Conservation (phyloP, 2,797 vertebrate genomes). For the Aotus griseimembra region DNA sequence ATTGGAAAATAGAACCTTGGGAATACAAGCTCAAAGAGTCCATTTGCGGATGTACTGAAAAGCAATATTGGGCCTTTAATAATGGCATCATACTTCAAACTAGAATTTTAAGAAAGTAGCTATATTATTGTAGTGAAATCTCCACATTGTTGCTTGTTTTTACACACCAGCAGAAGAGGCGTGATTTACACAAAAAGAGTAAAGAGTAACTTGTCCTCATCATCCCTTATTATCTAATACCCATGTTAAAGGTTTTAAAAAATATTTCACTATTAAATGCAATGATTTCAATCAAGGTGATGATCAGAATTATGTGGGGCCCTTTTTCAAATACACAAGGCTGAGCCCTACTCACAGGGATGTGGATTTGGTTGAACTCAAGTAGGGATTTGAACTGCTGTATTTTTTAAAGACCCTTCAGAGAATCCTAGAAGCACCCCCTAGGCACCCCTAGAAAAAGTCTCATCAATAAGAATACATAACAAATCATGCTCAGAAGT, state of each 20-base stretch:
- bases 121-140: not conserved
- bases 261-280: not conserved
- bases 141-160: not conserved
- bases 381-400: not conserved
- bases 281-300: not conserved
- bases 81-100: not conserved
- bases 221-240: not conserved
- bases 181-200: not conserved
- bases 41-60: not conserved
- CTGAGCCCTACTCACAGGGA: not conserved
- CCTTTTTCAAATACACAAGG: not conserved
- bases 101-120: not conserved
- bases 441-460: not conserved
- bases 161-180: not conserved
- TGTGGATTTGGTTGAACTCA: not conserved
- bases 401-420: not conserved
- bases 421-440: not conserved
- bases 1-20: slow-evolving; percentile 11
- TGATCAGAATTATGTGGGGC: not conserved
- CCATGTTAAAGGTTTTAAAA: not conserved
- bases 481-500: not conserved
- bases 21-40: not conserved
- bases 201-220: not conserved
- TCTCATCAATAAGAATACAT: not conserved
- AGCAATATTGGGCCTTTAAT: not conserved